Evolutionary conservation across 2,888 invertebrate genomes (phyloP).

Genomic region (Napeogenes inachia): DNA sequence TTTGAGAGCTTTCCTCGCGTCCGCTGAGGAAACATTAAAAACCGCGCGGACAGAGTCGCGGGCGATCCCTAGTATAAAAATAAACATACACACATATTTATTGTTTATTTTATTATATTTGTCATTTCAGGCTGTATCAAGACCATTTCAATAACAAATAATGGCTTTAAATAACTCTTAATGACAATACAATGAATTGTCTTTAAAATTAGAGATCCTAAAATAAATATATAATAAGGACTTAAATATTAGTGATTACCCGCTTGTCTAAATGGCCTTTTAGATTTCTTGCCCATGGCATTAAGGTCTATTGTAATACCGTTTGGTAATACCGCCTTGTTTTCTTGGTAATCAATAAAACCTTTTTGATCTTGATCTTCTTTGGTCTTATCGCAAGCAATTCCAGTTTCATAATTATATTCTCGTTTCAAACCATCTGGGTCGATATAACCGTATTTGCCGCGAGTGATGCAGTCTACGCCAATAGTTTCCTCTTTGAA

Average conservation of each 20-base stretch:
- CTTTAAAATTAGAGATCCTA: slow-evolving; percentile 63
- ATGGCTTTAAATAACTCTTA: slow-evolving; percentile 44
- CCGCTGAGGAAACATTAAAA: neutral
- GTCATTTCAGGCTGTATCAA: slow-evolving; percentile 41
- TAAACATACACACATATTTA: slow-evolving; percentile 8
- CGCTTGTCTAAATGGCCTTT: slow-evolving; percentile 79
- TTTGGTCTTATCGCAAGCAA: slow-evolving; percentile 80
- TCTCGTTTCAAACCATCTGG: slow-evolving; percentile 89
- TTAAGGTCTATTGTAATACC: slow-evolving; percentile 84
- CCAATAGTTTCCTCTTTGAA: slow-evolving; percentile 92
- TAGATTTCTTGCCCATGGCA: slow-evolving; percentile 83
- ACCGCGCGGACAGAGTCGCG: too few relatives aligned
- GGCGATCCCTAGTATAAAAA: too few relatives aligned
- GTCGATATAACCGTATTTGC: slow-evolving; percentile 90
- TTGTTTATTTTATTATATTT: slow-evolving; percentile 46
- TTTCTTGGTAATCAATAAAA: slow-evolving; percentile 85
- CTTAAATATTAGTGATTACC: slow-evolving; percentile 62
- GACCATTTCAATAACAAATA: slow-evolving; percentile 33
- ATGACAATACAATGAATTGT: slow-evolving; percentile 49
- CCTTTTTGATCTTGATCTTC: slow-evolving; percentile 78
- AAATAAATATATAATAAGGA: slow-evolving; percentile 63
- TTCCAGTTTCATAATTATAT: slow-evolving; percentile 89
- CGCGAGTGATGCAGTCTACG: slow-evolving; percentile 84
- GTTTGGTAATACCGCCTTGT: slow-evolving; percentile 83
- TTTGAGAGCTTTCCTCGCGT: too few relatives aligned